phyloP scores from a whole-genome alignment of 2,888 invertebrate genomes.

The Homarus gammarus region DNA sequence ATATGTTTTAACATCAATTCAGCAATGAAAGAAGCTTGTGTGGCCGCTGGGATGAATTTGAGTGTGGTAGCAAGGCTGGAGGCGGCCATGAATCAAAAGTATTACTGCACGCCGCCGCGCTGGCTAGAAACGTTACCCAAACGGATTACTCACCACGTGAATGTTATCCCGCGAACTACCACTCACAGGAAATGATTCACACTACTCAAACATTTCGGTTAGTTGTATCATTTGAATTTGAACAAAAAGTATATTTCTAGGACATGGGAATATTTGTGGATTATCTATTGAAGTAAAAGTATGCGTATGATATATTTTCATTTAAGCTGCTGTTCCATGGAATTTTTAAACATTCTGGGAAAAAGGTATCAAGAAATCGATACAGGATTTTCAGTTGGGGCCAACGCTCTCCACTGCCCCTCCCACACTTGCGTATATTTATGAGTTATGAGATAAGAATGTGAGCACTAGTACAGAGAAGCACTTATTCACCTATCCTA shows the following conservation, averaged over 20 bases:
- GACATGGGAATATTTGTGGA: too few relatives aligned
- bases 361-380: slow-evolving; percentile 29
- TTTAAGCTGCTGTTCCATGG: not conserved
- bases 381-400: slow-evolving; percentile 10
- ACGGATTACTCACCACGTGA: too few relatives aligned
- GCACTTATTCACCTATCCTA: not conserved
- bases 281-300: too few relatives aligned
- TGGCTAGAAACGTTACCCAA: too few relatives aligned
- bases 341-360: slow-evolving; percentile 6
- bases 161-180: too few relatives aligned
- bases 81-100: too few relatives aligned
- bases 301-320: not conserved
- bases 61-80: too few relatives aligned
- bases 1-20: not conserved
- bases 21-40: too few relatives aligned
- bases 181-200: slow-evolving; percentile 36
- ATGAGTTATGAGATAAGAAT: slow-evolving; percentile 47
- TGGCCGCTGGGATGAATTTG: too few relatives aligned
- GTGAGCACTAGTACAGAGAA: slow-evolving; percentile 19
- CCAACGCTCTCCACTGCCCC: slow-evolving; percentile 3
- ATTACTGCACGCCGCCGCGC: too few relatives aligned
- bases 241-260: too few relatives aligned
- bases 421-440: slow-evolving; percentile 49
- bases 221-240: not conserved
- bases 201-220: not conserved